Conservation (phyloP, 2,797 vertebrate species). For the Acrossocheilus wenchowensis region DNA sequence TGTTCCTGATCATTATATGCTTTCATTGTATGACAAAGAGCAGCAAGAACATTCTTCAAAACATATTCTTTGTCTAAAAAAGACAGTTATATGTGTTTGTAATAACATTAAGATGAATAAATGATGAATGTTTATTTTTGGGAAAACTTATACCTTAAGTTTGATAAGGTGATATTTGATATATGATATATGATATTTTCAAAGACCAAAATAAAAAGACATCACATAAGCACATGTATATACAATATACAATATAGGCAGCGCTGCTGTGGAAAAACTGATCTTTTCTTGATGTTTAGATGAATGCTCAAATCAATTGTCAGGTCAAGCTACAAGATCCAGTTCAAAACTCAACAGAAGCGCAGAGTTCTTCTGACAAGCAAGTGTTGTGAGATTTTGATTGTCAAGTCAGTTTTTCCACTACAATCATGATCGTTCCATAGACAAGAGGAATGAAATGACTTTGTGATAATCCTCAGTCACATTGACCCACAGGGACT, state of each 20-base stretch:
- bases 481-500: conserved; percentile 49
- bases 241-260: background rate
- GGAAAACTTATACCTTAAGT: background rate
- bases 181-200: background rate
- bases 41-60: background rate
- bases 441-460: conserved; percentile 40
- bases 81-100: background rate
- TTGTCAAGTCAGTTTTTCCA: conserved; percentile 45
- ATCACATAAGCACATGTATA: background rate
- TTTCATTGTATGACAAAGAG: background rate
- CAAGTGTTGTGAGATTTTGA: conserved; percentile 13
- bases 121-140: background rate
- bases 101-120: background rate
- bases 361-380: conserved; percentile 21
- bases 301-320: conserved; percentile 22
- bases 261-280: background rate
- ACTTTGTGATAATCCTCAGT: conserved; percentile 47
- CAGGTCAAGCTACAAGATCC: conserved; percentile 27
- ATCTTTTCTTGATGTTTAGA: conserved; percentile 28
- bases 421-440: conserved; percentile 20
- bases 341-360: conserved; percentile 28
- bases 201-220: background rate
- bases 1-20: background rate
- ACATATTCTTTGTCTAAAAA: background rate
- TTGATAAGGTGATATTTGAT: background rate